These are phyloP conservation scores for Chamaea fasciata DNA, from an alignment of 2,113 vertebrate genomes.

Conservation along the genomic window DNA sequence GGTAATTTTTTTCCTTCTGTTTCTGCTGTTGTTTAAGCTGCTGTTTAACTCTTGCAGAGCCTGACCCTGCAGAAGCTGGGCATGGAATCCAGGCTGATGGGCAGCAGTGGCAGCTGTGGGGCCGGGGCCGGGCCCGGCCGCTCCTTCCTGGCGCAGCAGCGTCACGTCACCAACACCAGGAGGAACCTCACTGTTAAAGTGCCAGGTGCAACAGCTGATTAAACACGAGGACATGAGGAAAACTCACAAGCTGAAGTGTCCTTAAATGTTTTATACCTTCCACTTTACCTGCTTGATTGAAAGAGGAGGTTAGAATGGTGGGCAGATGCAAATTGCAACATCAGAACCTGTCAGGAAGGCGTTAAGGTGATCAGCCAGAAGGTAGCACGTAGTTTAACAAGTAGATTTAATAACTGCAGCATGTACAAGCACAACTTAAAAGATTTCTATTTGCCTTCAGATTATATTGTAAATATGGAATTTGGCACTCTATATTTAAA, in stretches of 20 bases:
- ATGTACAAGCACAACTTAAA: conserved; percentile 50
- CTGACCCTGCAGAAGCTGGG: conserved; percentile 91
- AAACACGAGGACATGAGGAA: conserved; percentile 58
- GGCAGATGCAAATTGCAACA: conserved; percentile 10
- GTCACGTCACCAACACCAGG: conserved; percentile 86
- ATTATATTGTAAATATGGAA: conserved; percentile 58
- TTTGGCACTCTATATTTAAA: conserved; percentile 58
- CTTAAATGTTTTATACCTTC: conserved; percentile 70
- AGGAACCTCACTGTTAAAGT: conserved; percentile 81
- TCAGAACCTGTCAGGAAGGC: not conserved
- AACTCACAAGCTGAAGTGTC: conserved; percentile 71
- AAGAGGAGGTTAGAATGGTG: conserved; percentile 18
- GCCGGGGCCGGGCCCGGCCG: conserved; percentile 73
- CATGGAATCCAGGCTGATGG: conserved; percentile 85
- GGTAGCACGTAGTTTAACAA: not conserved
- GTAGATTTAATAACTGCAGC: conserved; percentile 32
- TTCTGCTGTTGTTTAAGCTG: not conserved
- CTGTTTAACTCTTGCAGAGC: conserved; percentile 73
- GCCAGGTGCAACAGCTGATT: conserved; percentile 80
- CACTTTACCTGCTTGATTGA: conserved; percentile 13
- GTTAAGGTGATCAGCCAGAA: not conserved
- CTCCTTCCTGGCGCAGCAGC: conserved; percentile 92
- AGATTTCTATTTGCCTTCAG: conserved; percentile 60
- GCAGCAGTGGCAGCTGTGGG: conserved; percentile 55
- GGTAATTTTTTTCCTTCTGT: accelerated